Percentiles rank a stretch among this genome's conserved stretches.
phyloP scores from a whole-genome alignment of 2,113 vertebrate species.

The Oreochromis tanganicae region DNA sequence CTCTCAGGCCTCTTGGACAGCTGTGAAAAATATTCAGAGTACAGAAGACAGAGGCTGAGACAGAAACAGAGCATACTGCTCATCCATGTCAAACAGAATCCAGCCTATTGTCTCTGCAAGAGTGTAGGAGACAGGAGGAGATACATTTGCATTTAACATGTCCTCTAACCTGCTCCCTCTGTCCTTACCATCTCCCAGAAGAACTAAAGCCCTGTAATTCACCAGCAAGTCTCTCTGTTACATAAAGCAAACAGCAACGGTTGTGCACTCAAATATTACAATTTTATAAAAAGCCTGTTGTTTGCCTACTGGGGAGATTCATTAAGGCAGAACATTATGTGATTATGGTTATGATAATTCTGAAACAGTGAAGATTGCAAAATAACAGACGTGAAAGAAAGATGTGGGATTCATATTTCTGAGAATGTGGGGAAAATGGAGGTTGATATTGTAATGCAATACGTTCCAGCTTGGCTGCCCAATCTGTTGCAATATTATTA shows the following conservation, averaged over 20 bases:
- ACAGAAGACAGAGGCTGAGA: slow-evolving; percentile 8
- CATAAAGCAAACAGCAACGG: background rate
- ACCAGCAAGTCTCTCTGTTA: background rate
- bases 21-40: slow-evolving; percentile 53
- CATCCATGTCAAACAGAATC: slow-evolving; percentile 60
- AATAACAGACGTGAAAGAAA: background rate
- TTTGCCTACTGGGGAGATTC: slow-evolving; percentile 12
- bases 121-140: background rate
- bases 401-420: background rate
- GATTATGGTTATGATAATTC: background rate
- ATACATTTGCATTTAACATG: slow-evolving; percentile 49
- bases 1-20: slow-evolving; percentile 38
- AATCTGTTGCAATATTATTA: slow-evolving; percentile 23
- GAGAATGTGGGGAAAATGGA: background rate
- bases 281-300: background rate
- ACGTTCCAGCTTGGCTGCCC: background rate
- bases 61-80: background rate
- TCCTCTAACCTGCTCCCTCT: slow-evolving; percentile 24
- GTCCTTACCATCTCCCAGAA: background rate
- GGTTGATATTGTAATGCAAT: slow-evolving; percentile 6
- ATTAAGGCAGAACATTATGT: slow-evolving; percentile 14
- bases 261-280: background rate
- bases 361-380: slow-evolving; percentile 1
- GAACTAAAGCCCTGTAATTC: background rate
- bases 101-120: slow-evolving; percentile 40